A percentile compares a stretch with the other conserved stretches of the same genome.
phyloP scores from a whole-genome alignment of 2,888 invertebrate species.

The Empis stercorea region DNA sequence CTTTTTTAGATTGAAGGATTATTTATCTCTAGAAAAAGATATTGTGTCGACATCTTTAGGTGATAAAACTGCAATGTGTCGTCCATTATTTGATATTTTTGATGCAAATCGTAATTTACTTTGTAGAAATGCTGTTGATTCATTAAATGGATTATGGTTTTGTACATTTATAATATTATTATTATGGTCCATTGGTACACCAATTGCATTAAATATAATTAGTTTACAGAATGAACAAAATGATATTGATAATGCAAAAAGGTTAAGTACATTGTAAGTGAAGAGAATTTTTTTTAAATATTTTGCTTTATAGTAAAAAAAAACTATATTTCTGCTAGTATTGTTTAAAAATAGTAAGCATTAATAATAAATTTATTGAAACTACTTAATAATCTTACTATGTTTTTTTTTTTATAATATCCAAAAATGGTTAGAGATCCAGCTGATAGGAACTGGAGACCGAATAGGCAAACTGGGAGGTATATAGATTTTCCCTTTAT shows the following conservation, averaged over 20 bases:
- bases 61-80: conserved; percentile 54
- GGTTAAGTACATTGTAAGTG: conserved; percentile 14
- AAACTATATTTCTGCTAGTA: too few relatives aligned
- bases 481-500: too few relatives aligned
- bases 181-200: conserved; percentile 47
- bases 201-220: conserved; percentile 46
- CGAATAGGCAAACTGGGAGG: too few relatives aligned
- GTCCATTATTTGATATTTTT: conserved; percentile 57
- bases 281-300: background rate
- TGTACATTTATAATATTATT: conserved; percentile 44
- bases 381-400: too few relatives aligned
- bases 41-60: conserved; percentile 50
- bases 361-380: too few relatives aligned
- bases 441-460: too few relatives aligned
- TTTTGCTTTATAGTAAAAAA: too few relatives aligned
- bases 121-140: conserved; percentile 33
- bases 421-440: too few relatives aligned
- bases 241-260: conserved; percentile 18
- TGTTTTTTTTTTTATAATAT: too few relatives aligned
- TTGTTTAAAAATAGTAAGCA: too few relatives aligned
- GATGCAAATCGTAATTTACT: conserved; percentile 46
- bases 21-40: conserved; percentile 53
- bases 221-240: conserved; percentile 27
- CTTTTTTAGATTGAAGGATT: conserved; percentile 46
- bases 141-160: conserved; percentile 55